Evolutionary conservation across 92 coral and sea anemone species (phyloP).

Genomic region (Epizoanthus ramosus): DNA sequence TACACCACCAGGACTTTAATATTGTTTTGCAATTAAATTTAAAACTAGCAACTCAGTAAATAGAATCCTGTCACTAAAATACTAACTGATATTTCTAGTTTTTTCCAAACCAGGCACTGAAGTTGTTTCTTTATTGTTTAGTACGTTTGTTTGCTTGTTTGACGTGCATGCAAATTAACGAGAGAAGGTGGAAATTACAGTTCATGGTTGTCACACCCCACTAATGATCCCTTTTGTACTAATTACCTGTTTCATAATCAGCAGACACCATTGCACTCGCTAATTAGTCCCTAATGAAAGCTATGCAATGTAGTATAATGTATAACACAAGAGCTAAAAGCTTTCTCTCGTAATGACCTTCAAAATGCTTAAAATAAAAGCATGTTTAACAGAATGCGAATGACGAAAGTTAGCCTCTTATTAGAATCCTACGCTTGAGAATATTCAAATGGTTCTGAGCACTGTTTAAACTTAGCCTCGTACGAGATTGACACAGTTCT

Average conservation of each 20-base stretch:
- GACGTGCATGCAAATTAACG: too few relatives aligned
- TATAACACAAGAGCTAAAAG: neutral
- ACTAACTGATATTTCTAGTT: too few relatives aligned
- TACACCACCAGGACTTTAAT: too few relatives aligned
- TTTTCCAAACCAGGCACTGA: too few relatives aligned
- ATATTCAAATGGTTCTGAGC: neutral
- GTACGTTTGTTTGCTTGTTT: too few relatives aligned
- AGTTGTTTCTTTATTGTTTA: too few relatives aligned
- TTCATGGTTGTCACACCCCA: too few relatives aligned
- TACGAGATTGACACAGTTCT: neutral
- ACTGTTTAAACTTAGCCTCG: neutral
- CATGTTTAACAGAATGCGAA: conserved; percentile 1
- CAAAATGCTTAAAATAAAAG: conserved; percentile 4
- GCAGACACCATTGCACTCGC: neutral
- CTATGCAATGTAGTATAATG: neutral
- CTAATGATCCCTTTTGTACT: neutral
- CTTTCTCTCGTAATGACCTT: neutral
- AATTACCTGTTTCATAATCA: neutral
- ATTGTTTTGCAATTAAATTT: too few relatives aligned
- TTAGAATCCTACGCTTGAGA: neutral
- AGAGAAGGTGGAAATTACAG: too few relatives aligned
- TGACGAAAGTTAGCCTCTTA: neutral
- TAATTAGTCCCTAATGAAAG: neutral
- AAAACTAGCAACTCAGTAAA: too few relatives aligned
- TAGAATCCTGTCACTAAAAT: too few relatives aligned